Percentiles rank a stretch among this genome's conserved stretches.
Evolutionary conservation across 2,797 vertebrate species (phyloP).

Genomic region (Ptychobarbus kaznakovi): DNA sequence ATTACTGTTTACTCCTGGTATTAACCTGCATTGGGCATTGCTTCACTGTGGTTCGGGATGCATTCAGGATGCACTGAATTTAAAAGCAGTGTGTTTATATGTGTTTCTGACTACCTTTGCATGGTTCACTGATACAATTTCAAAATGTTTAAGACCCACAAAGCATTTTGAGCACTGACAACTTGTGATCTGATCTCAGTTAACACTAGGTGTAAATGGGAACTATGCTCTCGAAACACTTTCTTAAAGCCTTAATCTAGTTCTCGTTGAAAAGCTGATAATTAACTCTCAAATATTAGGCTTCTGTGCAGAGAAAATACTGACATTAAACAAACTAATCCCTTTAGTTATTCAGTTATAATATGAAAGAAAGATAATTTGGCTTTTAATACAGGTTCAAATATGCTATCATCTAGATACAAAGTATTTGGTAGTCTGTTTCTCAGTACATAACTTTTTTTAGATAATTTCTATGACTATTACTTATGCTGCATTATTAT

Average conservation of each 20-base stretch:
- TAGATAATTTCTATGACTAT: not conserved
- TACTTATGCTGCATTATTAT: not conserved
- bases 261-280: conserved; percentile 5
- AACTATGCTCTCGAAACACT: not conserved
- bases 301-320: not conserved
- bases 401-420: not conserved
- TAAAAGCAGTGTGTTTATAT: not conserved
- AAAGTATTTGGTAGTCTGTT: not conserved
- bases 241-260: not conserved
- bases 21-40: not conserved
- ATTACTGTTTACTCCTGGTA: not conserved
- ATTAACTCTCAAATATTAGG: not conserved
- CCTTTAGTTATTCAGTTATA: not conserved
- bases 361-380: not conserved
- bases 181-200: not conserved
- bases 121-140: not conserved
- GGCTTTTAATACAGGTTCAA: not conserved
- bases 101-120: not conserved
- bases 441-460: not conserved
- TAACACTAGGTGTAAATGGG: not conserved
- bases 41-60: not conserved
- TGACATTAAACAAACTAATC: not conserved
- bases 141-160: not conserved
- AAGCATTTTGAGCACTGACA: not conserved
- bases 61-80: not conserved